Percentiles rank a stretch among this genome's conserved stretches.
Evolutionary conservation across 1,140 invertebrate species (phyloP).

Genomic region (Psix sp.): DNA sequence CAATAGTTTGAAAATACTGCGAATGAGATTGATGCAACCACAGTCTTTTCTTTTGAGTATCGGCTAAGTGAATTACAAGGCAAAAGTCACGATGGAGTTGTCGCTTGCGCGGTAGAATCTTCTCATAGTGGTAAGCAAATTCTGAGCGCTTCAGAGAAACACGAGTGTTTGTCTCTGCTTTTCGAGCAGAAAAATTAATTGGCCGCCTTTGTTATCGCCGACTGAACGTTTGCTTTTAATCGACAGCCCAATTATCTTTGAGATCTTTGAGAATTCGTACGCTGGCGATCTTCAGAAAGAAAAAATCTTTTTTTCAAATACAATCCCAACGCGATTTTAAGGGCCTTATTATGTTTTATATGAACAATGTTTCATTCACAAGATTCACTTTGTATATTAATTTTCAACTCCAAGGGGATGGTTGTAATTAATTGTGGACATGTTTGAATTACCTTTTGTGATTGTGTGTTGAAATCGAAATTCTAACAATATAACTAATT

Average conservation of each 20-base stretch:
- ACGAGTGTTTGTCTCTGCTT: slow-evolving; percentile 59
- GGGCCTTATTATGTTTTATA: slow-evolving; percentile 35
- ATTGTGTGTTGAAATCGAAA: too few relatives aligned
- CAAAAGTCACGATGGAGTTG: slow-evolving; percentile 52
- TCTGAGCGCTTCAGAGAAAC: slow-evolving; percentile 55
- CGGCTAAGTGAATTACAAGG: slow-evolving; percentile 57
- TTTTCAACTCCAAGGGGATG: slow-evolving; percentile 24
- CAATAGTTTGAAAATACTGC: slow-evolving; percentile 46
- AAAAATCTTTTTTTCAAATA: slow-evolving; percentile 27
- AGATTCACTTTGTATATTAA: slow-evolving; percentile 10
- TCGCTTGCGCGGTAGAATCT: slow-evolving; percentile 31
- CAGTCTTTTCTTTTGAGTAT: slow-evolving; percentile 52
- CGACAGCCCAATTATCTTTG: slow-evolving; percentile 58
- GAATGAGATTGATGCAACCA: slow-evolving; percentile 49
- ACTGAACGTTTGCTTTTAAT: slow-evolving; percentile 58
- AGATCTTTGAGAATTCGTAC: slow-evolving; percentile 32
- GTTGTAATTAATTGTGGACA: slow-evolving; percentile 8
- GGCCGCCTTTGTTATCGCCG: slow-evolving; percentile 58
- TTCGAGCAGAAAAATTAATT: slow-evolving; percentile 60
- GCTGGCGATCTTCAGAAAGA: slow-evolving; percentile 22
- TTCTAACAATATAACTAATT: too few relatives aligned
- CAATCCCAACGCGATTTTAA: slow-evolving; percentile 37
- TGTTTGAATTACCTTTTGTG: slow-evolving; percentile 7
- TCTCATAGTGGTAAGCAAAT: slow-evolving; percentile 54
- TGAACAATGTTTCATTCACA: slow-evolving; percentile 27